These are phyloP conservation scores for Lucifuga dentata DNA, from an alignment of 2,113 vertebrate species.

Conservation along the genomic window DNA sequence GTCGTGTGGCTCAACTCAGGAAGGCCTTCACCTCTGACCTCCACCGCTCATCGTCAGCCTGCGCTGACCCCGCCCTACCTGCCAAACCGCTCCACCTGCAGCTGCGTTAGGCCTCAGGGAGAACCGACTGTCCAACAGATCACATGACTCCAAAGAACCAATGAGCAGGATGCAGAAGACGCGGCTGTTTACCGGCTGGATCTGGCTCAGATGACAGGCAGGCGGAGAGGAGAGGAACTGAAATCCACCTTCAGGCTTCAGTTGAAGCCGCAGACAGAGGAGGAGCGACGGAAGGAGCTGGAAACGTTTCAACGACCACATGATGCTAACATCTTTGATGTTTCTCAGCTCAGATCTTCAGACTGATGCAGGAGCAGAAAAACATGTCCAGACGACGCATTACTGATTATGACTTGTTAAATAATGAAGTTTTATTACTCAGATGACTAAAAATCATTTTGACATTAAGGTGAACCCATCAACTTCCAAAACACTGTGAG, in stretches of 20 bases:
- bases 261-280: constrained; percentile 2
- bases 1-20: constrained; percentile 69
- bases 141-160: constrained; percentile 9
- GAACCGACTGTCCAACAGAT: not conserved
- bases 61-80: constrained; percentile 64
- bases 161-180: not conserved
- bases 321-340: constrained; percentile 62
- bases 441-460: no score
- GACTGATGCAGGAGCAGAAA: constrained; percentile 4
- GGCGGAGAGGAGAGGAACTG: constrained; percentile 1
- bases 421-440: no score
- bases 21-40: constrained; percentile 53
- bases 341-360: constrained; percentile 42
- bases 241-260: constrained; percentile 12
- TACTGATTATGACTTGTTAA: no score
- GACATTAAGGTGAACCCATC: no score
- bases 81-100: constrained; percentile 72
- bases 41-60: constrained; percentile 6
- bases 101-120: constrained; percentile 28
- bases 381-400: constrained; percentile 22
- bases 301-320: constrained; percentile 41
- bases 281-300: constrained; percentile 36
- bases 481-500: no score
- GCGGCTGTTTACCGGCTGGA: not conserved
- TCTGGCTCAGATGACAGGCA: constrained; percentile 6